phyloP scores from a whole-genome alignment of 2,888 invertebrate genomes.

The Maniola hyperantus region DNA sequence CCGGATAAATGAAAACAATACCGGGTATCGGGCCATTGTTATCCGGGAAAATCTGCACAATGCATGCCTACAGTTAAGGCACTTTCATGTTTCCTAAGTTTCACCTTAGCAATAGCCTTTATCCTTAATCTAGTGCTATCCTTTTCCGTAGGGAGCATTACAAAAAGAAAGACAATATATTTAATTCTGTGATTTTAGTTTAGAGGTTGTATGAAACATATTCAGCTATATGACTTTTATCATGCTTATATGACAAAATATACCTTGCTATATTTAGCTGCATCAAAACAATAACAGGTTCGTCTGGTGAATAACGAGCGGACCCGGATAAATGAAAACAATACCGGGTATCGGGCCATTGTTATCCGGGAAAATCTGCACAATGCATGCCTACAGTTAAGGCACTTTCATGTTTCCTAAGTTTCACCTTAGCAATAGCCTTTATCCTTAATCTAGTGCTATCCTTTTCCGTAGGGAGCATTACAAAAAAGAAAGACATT shows the following conservation, averaged over 20 bases:
- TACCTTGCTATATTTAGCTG: conserved; percentile 39
- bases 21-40: conserved; percentile 60
- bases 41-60: conserved; percentile 45
- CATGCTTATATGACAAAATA: background rate
- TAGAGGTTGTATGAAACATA: too few relatives aligned
- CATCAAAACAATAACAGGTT: conserved; percentile 45
- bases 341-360: conserved; percentile 56
- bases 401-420: conserved; percentile 2
- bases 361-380: conserved; percentile 51
- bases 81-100: conserved; percentile 8
- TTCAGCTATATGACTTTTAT: background rate
- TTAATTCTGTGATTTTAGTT: too few relatives aligned
- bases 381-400: conserved; percentile 9
- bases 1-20: conserved; percentile 57
- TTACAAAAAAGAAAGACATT: too few relatives aligned
- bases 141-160: too few relatives aligned
- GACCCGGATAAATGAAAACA: conserved; percentile 57
- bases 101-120: background rate
- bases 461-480: too few relatives aligned
- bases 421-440: background rate
- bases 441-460: too few relatives aligned
- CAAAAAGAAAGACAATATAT: too few relatives aligned
- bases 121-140: too few relatives aligned
- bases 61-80: conserved; percentile 2
- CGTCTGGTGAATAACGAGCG: conserved; percentile 43